phyloP scores from a whole-genome alignment of 2,797 vertebrate genomes.

The Acanthopagrus latus region DNA sequence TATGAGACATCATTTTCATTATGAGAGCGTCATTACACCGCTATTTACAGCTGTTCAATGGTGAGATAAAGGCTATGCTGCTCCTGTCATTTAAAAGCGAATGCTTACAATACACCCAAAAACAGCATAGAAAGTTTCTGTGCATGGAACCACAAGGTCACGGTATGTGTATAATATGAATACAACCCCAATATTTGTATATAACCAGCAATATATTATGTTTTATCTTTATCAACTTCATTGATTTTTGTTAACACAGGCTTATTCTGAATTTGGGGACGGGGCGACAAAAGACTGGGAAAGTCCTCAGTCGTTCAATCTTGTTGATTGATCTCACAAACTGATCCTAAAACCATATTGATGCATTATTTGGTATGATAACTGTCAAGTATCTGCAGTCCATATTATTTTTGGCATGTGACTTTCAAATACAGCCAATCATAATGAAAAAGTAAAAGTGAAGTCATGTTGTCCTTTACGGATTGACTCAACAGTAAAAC shows the following conservation, averaged over 20 bases:
- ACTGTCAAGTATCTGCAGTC: neutral
- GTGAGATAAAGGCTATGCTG: neutral
- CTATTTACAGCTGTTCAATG: slow-evolving; percentile 47
- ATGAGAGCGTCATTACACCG: slow-evolving; percentile 38
- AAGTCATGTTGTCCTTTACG: neutral
- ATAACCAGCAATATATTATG: too few relatives aligned
- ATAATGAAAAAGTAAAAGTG: neutral
- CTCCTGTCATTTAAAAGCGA: slow-evolving; percentile 14
- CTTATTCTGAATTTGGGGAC: too few relatives aligned
- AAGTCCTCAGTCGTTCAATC: too few relatives aligned
- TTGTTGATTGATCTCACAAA: neutral
- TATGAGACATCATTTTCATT: slow-evolving; percentile 40
- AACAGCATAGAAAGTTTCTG: neutral
- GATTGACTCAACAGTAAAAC: neutral
- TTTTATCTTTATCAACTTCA: too few relatives aligned
- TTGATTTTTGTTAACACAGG: too few relatives aligned
- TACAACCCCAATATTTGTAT: too few relatives aligned
- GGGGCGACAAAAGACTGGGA: too few relatives aligned
- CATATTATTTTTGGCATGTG: neutral
- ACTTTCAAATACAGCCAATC: slow-evolving; percentile 6
- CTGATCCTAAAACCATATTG: neutral
- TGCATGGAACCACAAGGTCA: neutral
- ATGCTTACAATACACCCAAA: neutral
- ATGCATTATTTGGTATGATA: neutral
- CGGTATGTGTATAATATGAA: too few relatives aligned